Evolutionary conservation across 2,797 vertebrate species (phyloP).

Genomic region (Buphagus erythrorhynchus): DNA sequence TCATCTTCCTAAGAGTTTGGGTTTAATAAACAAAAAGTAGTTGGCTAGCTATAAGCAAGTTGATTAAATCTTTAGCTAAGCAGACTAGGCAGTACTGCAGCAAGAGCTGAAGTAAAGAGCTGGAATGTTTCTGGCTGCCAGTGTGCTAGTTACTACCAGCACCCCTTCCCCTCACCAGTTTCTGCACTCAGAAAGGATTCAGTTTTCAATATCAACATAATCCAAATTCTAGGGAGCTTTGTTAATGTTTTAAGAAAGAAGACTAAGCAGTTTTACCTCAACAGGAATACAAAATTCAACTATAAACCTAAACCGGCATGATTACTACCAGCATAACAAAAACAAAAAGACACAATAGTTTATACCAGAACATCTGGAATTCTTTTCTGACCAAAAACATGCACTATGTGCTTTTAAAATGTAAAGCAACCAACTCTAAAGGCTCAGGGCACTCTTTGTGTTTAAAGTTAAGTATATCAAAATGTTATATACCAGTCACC

Average conservation of each 20-base stretch:
- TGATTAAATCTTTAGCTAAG: not conserved
- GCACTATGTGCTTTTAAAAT: not conserved
- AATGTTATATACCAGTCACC: not conserved
- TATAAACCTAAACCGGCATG: not conserved
- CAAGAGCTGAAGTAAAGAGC: not conserved
- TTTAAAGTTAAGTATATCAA: not conserved
- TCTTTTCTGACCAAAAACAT: not conserved
- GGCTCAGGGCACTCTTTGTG: not conserved
- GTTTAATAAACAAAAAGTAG: not conserved
- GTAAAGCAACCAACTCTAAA: not conserved
- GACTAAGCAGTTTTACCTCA: not conserved
- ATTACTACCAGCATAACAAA: not conserved
- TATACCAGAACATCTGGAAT: not conserved
- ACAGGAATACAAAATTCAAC: not conserved
- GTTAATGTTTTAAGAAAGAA: not conserved
- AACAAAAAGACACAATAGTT: rapidly evolving
- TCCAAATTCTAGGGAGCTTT: not conserved
- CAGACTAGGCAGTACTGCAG: not conserved
- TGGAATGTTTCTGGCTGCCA: not conserved
- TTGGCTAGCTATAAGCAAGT: not conserved
- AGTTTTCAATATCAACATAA: not conserved
- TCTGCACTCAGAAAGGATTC: not conserved
- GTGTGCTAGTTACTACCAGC: not conserved
- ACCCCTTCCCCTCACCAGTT: not conserved
- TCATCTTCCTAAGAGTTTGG: not conserved